A percentile compares a stretch with the other conserved stretches of the same genome.
Evolutionary conservation across 2,888 invertebrate genomes (phyloP).

Genomic region (Amblyteles armatorius): DNA sequence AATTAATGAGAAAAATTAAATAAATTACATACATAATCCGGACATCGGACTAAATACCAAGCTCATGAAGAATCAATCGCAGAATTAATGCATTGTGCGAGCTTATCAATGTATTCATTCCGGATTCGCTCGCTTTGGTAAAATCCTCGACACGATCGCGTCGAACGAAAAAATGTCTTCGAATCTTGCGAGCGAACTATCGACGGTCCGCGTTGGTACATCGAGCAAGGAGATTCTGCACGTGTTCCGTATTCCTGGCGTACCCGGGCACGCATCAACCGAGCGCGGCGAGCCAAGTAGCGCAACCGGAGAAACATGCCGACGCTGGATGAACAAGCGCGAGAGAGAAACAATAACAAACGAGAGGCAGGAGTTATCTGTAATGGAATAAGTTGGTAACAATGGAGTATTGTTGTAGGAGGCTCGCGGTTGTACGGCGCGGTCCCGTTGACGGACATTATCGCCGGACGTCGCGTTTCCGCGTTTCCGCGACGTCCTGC

Average conservation of each 20-base stretch:
- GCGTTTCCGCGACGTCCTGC: conserved; percentile 74
- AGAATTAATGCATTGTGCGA: neutral
- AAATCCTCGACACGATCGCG: neutral
- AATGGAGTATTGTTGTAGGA: conserved; percentile 83
- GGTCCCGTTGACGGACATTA: conserved; percentile 83
- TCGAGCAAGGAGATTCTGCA: neutral
- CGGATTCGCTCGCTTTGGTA: neutral
- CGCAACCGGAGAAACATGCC: conserved; percentile 33
- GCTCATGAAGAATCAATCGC: neutral
- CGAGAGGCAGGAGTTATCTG: conserved; percentile 81
- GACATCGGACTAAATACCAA: neutral
- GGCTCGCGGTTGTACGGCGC: conserved; percentile 75
- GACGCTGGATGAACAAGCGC: conserved; percentile 29
- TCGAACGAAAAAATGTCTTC: neutral
- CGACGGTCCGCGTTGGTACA: neutral
- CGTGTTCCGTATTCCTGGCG: conserved; percentile 22
- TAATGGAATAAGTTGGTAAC: conserved; percentile 85
- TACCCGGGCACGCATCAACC: conserved; percentile 22
- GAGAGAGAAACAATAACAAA: conserved; percentile 68
- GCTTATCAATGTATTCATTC: neutral
- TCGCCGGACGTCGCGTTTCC: conserved; percentile 84
- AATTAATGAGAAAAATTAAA: neutral
- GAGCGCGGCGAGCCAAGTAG: conserved; percentile 33
- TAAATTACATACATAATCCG: neutral
- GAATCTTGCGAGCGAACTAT: neutral